Base-by-base conservation (phyloP, 2,113 vertebrate genomes). In the Pholis gunnellus region DNA sequence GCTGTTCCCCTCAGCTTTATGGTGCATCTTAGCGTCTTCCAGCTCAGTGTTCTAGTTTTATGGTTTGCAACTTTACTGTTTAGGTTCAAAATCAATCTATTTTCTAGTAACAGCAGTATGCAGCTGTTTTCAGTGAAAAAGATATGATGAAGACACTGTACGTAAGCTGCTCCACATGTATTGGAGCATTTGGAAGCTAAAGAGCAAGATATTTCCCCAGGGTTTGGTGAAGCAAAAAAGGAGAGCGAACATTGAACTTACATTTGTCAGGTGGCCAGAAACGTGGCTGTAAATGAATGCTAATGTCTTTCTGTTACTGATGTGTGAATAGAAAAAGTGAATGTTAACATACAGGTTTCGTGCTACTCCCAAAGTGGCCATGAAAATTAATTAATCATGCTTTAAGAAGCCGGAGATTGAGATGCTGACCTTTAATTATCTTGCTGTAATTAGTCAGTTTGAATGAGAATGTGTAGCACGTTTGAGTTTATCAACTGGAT, bases 351-450 rank as follows among this genome's bases (percentile, higher is more conserved):
- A 34, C 18, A n/a, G 18, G 6, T 67, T 79, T 31, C 27, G 10
- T 6, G 8, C 4, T 46, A 1, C 27, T 36, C 20, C 6, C 1
- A 25, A 56, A 22, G 11, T n/a, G 64, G 5, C 40, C 17, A 11
- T 34, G 52, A 65, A 36, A 60, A 65, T 64, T 18, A 69, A 77
- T 72, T 42, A 74, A 71, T 22, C n/a, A 44, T 13, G 25, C 18
- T 65, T 25, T 60, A 54, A 14, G 22, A 78, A 40, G 34, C 27
- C 29, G 27, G 18, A 68, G 66, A 25, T 60, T 48, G 36, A 54
- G 48, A 76, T 56, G 40, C 42, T 60, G 34, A 67, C 54, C 42
- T 79, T 82, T 67, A 73, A 71, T 82, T 60, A 61, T 40, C 20
- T 25, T 25, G 29, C 17, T 56, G 48, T 79, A 76, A 79, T 87